A percentile compares a stretch with the other conserved stretches of the same genome.
These are phyloP conservation scores for Chloroceryle inda DNA, from an alignment of 2,797 vertebrate species.

Conservation along the genomic window DNA sequence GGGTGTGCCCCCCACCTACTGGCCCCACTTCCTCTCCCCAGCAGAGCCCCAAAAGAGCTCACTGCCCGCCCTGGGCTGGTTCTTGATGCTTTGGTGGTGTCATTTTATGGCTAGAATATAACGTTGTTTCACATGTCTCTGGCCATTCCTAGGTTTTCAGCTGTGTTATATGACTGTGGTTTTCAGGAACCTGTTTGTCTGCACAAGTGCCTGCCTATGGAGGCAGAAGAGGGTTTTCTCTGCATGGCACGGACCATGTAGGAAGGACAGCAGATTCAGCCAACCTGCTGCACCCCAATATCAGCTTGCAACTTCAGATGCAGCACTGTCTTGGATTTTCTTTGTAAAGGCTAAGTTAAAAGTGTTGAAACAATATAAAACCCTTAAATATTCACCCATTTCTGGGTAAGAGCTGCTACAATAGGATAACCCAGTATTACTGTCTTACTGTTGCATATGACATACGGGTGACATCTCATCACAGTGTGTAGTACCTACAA, in stretches of 20 bases:
- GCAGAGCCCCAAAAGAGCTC: rapidly evolving
- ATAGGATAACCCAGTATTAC: neutral
- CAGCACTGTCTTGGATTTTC: neutral
- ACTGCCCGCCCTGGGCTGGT: rapidly evolving
- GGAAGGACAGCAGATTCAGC: neutral
- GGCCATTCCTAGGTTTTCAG: neutral
- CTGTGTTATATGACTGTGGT: neutral
- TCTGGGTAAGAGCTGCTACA: rapidly evolving
- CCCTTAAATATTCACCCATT: neutral
- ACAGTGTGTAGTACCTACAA: neutral
- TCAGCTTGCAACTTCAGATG: neutral
- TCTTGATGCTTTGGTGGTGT: neutral
- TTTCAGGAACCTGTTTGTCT: neutral
- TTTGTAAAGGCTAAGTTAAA: neutral
- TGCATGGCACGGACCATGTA: rapidly evolving
- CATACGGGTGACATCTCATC: no score
- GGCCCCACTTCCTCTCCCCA: no score
- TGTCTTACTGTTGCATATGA: rapidly evolving
- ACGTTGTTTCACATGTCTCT: neutral
- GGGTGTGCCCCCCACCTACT: rapidly evolving
- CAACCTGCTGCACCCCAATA: rapidly evolving
- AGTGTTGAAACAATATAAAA: neutral
- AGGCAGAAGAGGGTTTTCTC: neutral
- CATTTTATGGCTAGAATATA: neutral
- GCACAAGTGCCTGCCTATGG: neutral